phyloP scores from a whole-genome alignment of 2,797 vertebrate species.

The Agapornis canus region DNA sequence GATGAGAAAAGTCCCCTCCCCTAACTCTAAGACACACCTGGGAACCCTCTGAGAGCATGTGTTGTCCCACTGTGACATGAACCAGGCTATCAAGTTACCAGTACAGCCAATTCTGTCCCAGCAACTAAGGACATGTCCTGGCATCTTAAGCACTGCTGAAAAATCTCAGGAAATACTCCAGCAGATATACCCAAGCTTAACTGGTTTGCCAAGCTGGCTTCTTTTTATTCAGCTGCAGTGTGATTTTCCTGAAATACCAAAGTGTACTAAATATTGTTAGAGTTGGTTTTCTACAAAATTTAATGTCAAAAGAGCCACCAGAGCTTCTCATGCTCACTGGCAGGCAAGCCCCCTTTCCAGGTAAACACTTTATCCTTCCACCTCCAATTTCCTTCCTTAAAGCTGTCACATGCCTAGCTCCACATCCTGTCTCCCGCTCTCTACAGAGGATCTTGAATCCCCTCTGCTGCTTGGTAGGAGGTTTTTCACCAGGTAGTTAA shows the following conservation, averaged over 20 bases:
- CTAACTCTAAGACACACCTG: not conserved
- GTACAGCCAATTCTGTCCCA: not conserved
- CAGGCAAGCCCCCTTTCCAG: not conserved
- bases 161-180: not conserved
- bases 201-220: not conserved
- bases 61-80: not conserved
- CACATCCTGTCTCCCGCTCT: not conserved
- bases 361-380: not conserved
- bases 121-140: not conserved
- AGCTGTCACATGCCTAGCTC: not conserved
- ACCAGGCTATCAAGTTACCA: not conserved
- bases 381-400: not conserved
- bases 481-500: not conserved
- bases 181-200: not conserved
- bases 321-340: not conserved
- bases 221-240: not conserved
- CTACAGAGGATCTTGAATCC: not conserved
- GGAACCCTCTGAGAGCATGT: not conserved
- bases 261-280: not conserved
- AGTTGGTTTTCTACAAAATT: not conserved
- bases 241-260: not conserved
- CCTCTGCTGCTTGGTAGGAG: not conserved
- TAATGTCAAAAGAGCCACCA: not conserved
- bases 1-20: not conserved
- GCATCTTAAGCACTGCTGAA: not conserved